Percentiles rank a stretch among this genome's conserved stretches.
Evolutionary conservation across 2,113 vertebrate genomes (phyloP).

Genomic region (Pomatorhinus ruficollis): DNA sequence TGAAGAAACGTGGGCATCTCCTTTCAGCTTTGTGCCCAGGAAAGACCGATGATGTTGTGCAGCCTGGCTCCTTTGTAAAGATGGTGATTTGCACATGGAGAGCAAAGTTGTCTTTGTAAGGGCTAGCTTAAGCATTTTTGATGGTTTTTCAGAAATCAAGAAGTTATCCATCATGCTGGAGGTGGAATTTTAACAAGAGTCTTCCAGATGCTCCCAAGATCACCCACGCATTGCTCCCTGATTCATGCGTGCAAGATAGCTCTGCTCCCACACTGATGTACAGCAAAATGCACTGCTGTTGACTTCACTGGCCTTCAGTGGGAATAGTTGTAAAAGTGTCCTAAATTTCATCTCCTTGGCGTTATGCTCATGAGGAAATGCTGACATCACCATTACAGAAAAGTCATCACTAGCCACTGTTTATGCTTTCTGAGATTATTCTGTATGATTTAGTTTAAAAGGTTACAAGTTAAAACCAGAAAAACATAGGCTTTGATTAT

Average conservation of each 20-base stretch:
- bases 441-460: neutral
- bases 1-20: neutral
- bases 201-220: constrained; percentile 52
- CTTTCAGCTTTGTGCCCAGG: neutral
- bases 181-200: constrained; percentile 55
- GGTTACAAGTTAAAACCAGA: neutral
- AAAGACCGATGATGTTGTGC: neutral
- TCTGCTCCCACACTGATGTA: neutral
- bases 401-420: neutral
- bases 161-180: neutral
- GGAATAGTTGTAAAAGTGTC: neutral
- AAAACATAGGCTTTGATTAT: neutral
- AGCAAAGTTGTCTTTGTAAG: neutral
- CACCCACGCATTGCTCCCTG: constrained; percentile 6
- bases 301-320: neutral
- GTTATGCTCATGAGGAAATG: neutral
- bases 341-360: neutral
- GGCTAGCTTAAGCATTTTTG: neutral
- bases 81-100: neutral
- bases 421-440: neutral
- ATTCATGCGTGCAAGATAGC: neutral
- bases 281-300: neutral
- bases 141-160: constrained; percentile 9
- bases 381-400: neutral
- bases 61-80: neutral